A percentile compares a stretch with the other conserved stretches of the same genome.
phyloP scores from a whole-genome alignment of 2,888 invertebrate species.

The Parascotia fuliginaria region DNA sequence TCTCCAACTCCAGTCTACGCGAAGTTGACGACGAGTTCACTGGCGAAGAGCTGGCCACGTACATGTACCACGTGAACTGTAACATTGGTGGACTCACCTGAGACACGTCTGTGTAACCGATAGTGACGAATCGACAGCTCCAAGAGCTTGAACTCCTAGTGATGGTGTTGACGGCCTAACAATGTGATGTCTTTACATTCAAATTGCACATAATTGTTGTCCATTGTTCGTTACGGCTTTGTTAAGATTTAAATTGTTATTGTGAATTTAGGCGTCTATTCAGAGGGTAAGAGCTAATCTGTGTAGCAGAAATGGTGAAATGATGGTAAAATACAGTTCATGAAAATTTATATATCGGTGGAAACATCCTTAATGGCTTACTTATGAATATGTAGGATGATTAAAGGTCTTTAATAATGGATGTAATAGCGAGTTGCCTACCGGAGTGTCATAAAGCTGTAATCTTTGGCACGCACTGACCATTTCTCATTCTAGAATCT shows the following conservation, averaged over 20 bases:
- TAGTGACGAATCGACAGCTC: conserved; percentile 27
- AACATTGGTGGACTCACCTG: conserved; percentile 75
- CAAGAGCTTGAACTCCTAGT: conserved; percentile 29
- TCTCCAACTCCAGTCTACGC: conserved; percentile 91
- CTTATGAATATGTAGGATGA: conserved; percentile 9
- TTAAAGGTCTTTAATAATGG: conserved; percentile 10
- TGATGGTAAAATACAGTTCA: conserved; percentile 12
- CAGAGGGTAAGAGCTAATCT: conserved; percentile 32
- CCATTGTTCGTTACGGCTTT: conserved; percentile 37
- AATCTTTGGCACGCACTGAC: conserved; percentile 42
- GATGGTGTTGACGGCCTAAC: conserved; percentile 28
- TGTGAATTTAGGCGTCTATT: conserved; percentile 27
- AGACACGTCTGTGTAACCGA: conserved; percentile 67
- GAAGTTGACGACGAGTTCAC: conserved; percentile 90
- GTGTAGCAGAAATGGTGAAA: conserved; percentile 25
- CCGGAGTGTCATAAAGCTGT: conserved; percentile 27
- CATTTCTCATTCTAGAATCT: conserved; percentile 45
- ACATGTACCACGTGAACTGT: conserved; percentile 89
- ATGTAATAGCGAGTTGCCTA: conserved; percentile 12
- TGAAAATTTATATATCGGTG: conserved; percentile 22
- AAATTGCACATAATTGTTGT: conserved; percentile 34
- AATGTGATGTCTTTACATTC: conserved; percentile 29
- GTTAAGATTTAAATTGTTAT: conserved; percentile 28
- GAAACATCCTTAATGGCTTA: conserved; percentile 14
- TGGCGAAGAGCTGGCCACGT: conserved; percentile 88